Evolutionary conservation across 1,140 invertebrate species (phyloP), one percentile per base, ranked within the genome.

Genomic region (Pogonus chalceus): DNA sequence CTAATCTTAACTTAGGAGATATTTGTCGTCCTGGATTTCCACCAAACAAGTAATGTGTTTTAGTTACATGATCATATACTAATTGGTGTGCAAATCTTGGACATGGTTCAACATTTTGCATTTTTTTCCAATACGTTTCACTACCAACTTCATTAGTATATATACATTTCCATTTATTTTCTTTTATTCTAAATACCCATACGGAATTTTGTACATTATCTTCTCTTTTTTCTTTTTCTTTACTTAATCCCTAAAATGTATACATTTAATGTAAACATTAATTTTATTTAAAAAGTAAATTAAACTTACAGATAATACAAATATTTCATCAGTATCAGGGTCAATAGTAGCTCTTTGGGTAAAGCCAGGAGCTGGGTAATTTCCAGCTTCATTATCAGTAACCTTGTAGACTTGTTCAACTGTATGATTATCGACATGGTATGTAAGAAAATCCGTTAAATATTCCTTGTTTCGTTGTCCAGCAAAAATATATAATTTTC

Each of bases 311-410:
- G 88, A 92, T 48, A 94, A 78, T 54, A 95, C 83, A 72, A 91
- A 90, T 59, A 94, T 92, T 76, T 94, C 90, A 69, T 89, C 83
- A 1, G 83, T 72, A 57, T 90, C 84, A 51, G 85, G 83, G 76
- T 95, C 91, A 53, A 95, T 85, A 3, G 90, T 94, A 21, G 90
- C 89, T 52, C 90, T 76, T 62, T 92, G 85, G 26, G 90, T 92
- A 69, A 90, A 92, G 20, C 90, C 90, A 58, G 86, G 78, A 9
- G 83, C 82, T 14, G 84, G 88, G 56, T 84, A 76, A 68, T 76
- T 72, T 60, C 72, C 68, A 20, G 67, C 62, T 52, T 67, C 64
- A 57, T 48, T 55, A 65, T 20, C 67, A 67, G 55, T 66, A 56
- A 69, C 68, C 56, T 67, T 73, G 18, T 43, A 43, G 4, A 43